Percentiles rank a stretch among this genome's conserved stretches.
These are phyloP conservation scores for Calameuta idolon DNA, from an alignment of 2,888 invertebrate species.

Conservation along the genomic window DNA sequence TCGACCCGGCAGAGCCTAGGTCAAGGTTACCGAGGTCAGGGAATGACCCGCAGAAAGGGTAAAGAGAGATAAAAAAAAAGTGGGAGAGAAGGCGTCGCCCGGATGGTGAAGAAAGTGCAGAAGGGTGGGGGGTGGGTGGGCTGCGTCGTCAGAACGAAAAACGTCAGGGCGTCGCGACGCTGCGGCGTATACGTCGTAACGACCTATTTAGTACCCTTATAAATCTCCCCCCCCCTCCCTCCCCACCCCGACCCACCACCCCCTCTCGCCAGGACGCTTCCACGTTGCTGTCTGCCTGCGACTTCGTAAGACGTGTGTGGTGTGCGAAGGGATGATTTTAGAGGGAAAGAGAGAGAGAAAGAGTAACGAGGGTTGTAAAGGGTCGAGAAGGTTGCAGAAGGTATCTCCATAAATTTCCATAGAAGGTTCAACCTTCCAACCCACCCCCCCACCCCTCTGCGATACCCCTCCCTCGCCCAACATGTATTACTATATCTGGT, in stretches of 20 bases:
- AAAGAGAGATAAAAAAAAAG: neutral
- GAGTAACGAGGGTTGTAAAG: neutral
- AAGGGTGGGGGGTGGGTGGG: conserved; percentile 13
- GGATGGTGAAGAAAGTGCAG: conserved; percentile 16
- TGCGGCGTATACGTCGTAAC: neutral
- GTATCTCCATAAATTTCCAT: neutral
- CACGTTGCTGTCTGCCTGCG: neutral
- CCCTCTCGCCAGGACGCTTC: neutral
- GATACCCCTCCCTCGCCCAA: neutral
- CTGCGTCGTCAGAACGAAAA: neutral
- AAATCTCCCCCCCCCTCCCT: neutral
- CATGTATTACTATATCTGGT: neutral
- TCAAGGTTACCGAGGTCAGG: conserved; percentile 54
- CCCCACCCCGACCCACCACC: too few relatives aligned
- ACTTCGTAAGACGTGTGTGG: neutral
- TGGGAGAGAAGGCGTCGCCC: conserved; percentile 22
- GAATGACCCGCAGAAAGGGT: conserved; percentile 22
- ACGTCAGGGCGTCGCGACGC: neutral
- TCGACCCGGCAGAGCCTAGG: conserved; percentile 43
- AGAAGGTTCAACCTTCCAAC: neutral
- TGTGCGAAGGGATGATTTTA: neutral
- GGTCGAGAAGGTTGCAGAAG: neutral
- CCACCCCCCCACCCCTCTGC: too few relatives aligned
- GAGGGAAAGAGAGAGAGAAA: neutral
- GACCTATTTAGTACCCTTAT: neutral